Evolutionary conservation across 2,797 vertebrate species (phyloP).

Genomic region (Dromococcyx pavoninus): DNA sequence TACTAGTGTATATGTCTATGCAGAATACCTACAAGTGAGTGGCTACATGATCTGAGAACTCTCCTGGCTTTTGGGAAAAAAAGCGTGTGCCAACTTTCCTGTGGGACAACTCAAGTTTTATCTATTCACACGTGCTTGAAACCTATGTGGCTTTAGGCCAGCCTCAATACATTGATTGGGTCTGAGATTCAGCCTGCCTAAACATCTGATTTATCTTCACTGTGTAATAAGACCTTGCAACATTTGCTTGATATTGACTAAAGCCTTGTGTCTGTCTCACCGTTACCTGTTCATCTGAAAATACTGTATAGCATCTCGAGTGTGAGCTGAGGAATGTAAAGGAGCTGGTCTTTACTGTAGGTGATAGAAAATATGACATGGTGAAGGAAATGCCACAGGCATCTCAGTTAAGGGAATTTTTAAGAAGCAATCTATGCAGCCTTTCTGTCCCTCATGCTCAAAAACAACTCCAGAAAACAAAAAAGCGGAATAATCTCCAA

Average conservation of each 20-base stretch:
- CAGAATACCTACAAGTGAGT: background rate
- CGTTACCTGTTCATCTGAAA: background rate
- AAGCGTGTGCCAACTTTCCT: background rate
- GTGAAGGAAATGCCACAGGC: background rate
- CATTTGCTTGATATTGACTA: background rate
- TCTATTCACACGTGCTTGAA: background rate
- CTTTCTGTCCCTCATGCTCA: background rate
- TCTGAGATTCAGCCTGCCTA: background rate
- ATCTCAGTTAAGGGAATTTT: background rate
- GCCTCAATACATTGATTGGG: background rate
- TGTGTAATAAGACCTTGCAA: background rate
- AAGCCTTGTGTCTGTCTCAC: background rate
- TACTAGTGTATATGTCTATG: background rate
- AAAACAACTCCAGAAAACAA: background rate
- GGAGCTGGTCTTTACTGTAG: background rate
- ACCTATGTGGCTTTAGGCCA: background rate
- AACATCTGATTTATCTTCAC: background rate
- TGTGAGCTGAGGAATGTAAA: background rate
- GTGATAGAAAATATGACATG: background rate
- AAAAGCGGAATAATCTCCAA: background rate
- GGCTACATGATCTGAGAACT: background rate
- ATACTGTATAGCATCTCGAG: background rate
- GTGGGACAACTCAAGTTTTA: background rate
- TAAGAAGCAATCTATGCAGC: background rate
- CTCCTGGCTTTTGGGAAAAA: background rate